phyloP scores from a whole-genome alignment of 2,113 vertebrate species.

The Leucopsar rothschildi region DNA sequence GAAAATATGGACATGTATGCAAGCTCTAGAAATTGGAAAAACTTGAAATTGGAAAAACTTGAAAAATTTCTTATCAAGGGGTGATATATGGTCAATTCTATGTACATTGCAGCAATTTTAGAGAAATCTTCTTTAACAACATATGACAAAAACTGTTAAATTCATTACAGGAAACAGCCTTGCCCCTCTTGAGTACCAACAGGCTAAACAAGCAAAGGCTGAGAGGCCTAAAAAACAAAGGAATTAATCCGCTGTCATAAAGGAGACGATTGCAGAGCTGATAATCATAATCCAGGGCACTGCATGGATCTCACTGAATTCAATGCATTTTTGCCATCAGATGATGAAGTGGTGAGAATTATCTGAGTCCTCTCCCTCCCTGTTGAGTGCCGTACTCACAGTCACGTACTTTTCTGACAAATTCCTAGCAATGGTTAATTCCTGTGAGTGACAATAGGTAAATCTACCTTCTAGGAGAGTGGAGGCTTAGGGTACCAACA shows the following conservation, averaged over 20 bases:
- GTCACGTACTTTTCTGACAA: background rate
- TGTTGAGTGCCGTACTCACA: background rate
- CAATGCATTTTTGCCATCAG: background rate
- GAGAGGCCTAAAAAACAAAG: background rate
- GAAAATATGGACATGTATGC: background rate
- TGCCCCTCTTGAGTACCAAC: background rate
- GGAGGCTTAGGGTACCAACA: background rate
- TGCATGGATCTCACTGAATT: background rate
- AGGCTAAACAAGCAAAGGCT: background rate
- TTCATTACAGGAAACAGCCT: background rate
- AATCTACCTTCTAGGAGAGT: background rate
- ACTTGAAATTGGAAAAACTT: background rate
- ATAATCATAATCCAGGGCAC: background rate
- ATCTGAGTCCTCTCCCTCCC: background rate
- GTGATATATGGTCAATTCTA: background rate
- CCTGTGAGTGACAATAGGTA: background rate
- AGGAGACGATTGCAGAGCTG: background rate
- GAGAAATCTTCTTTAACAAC: background rate
- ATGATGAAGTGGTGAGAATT: background rate
- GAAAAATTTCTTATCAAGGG: background rate
- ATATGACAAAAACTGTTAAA: background rate
- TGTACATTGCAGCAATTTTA: background rate
- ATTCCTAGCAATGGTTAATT: background rate
- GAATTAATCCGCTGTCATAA: background rate
- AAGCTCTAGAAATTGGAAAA: background rate